A percentile compares a stretch with the other conserved stretches of the same genome.
These are phyloP conservation scores for Smithornis capensis DNA, from an alignment of 2,113 vertebrate genomes.

Conservation along the genomic window DNA sequence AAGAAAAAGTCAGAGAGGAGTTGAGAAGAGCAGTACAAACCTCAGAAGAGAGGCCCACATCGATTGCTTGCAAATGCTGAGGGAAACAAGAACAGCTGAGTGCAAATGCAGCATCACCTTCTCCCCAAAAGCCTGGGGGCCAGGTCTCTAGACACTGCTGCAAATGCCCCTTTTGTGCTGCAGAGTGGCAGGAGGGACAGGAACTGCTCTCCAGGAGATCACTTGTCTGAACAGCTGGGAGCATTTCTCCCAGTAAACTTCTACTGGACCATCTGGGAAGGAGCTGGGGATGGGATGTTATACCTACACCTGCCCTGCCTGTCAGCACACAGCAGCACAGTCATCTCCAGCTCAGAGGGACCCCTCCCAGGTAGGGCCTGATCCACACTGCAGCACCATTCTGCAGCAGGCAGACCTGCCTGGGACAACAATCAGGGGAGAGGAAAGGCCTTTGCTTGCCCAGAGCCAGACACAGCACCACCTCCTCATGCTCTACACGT, in stretches of 20 bases:
- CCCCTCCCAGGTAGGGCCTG: neutral
- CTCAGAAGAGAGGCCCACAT: neutral
- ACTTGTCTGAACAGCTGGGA: neutral
- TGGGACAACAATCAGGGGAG: neutral
- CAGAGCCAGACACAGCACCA: neutral
- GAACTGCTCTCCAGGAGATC: neutral
- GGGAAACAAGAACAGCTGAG: neutral
- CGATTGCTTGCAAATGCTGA: neutral
- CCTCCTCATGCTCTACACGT: conserved; percentile 68
- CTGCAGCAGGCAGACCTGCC: neutral
- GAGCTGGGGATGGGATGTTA: neutral
- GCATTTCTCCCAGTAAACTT: neutral
- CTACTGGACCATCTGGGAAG: neutral
- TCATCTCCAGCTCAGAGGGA: neutral
- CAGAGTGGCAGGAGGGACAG: neutral
- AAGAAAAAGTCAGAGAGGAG: neutral
- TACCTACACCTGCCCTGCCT: neutral
- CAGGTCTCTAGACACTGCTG: neutral
- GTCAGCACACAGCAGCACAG: neutral
- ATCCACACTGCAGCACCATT: neutral
- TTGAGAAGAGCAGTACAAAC: neutral
- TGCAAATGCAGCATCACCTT: neutral
- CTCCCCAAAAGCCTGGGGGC: accelerated
- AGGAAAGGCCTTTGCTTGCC: neutral
- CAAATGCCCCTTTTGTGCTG: neutral